phyloP scores from a whole-genome alignment of 2,797 vertebrate genomes.

The Chloroceryle amazona region DNA sequence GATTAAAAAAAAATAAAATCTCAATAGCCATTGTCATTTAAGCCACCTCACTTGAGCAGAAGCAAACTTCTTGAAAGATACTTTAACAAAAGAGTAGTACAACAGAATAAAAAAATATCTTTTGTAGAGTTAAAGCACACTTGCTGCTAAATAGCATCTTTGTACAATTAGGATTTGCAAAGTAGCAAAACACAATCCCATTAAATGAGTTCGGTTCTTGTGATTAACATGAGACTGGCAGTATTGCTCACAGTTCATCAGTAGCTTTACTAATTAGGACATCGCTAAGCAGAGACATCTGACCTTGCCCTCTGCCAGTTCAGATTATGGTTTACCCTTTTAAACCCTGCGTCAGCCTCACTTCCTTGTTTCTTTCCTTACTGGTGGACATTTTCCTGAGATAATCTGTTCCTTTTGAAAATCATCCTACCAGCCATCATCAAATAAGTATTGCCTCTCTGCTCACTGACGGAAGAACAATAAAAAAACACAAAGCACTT shows the following conservation, averaged over 20 bases:
- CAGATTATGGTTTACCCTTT: constrained; percentile 10
- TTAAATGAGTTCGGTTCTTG: constrained; percentile 46
- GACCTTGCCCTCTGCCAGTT: constrained; percentile 31
- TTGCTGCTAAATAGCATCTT: constrained; percentile 29
- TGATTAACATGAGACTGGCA: constrained; percentile 45
- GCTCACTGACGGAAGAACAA: not conserved
- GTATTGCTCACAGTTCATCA: constrained; percentile 25
- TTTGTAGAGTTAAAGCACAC: not conserved
- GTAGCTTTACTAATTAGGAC: constrained; percentile 40
- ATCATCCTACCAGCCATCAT: not conserved
- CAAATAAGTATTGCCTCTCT: not conserved
- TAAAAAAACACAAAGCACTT: not conserved
- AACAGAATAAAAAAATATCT: not conserved
- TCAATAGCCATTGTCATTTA: not conserved
- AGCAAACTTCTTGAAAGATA: not conserved
- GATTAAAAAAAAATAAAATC: not conserved
- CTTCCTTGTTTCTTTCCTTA: not conserved
- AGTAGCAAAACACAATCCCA: constrained; percentile 36
- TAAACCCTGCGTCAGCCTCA: not conserved
- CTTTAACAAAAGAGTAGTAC: not conserved
- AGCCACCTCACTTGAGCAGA: not conserved
- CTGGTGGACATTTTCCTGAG: not conserved
- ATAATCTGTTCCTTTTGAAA: not conserved
- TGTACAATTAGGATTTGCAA: constrained; percentile 31
- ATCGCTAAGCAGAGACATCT: not conserved